Base-by-base conservation (phyloP, 2,113 vertebrate genomes). In the Hemicordylus capensis region DNA sequence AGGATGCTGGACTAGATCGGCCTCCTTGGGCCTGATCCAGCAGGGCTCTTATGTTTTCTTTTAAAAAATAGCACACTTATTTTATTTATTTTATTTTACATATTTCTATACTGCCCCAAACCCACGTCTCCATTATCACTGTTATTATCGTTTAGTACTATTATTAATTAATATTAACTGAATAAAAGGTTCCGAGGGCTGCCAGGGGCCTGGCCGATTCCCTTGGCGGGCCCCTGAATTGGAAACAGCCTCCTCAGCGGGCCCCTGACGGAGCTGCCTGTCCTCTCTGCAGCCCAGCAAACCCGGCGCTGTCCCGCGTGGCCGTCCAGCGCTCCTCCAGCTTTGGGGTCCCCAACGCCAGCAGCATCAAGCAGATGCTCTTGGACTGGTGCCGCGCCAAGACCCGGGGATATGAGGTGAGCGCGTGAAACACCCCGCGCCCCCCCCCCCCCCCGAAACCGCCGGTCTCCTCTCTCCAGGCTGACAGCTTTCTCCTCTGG, bases 321-420 rank as follows among this genome's bases (percentile, higher is more conserved):
- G 93, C 97, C 0, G 96, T 99, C 26, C 98, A 99, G 94, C 98
- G 98, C 44, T 97, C 99, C 64, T 97, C 97, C 83, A 98, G 98
- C 93, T 99, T 97, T 0, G 98, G 98, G 0, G 98, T 99, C n/a
- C 98, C 99, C 88, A 99, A 98, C 0, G 99, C 98, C 80, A 99
- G 96, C 96, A 98, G 98, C 94, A 99, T 99, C 95, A 99, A 99
- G 92, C 99, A 99, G 95, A 99, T 99, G 98, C 96, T 99, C 91
- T 96, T 99, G 76, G 99, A 99, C 93, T 99, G 99, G 99, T 99
- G 99, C 93, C 96, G 98, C 72, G 98, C 98, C 76, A 99, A 99
- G 94, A 99, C 98, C 0, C 97, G 98, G 4, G 98, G 97, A 61
- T 99, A 99, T 0, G 97, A 99, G 96, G 98, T 99, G 90, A 95